These are phyloP conservation scores for Micropoecilia bifurca DNA, from an alignment of 2,797 vertebrate genomes.

Conservation along the genomic window DNA sequence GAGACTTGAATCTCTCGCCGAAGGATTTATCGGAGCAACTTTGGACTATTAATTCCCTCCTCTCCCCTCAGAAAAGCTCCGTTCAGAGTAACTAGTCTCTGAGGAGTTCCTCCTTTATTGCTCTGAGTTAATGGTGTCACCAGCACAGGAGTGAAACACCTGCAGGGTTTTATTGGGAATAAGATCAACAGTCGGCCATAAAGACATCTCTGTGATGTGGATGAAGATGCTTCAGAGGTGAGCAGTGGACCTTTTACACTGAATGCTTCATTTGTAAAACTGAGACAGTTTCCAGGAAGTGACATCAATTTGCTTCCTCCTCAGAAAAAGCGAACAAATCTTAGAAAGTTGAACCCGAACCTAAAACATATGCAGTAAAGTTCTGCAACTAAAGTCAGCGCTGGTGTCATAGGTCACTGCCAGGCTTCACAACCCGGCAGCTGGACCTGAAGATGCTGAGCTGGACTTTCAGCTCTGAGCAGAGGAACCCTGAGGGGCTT, in stretches of 20 bases:
- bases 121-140: conserved; percentile 47
- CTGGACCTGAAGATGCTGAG: conserved; percentile 3
- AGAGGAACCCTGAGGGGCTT: conserved; percentile 14
- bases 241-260: neutral
- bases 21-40: conserved; percentile 61
- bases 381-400: conserved; percentile 22
- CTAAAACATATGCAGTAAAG: neutral
- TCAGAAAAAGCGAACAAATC: neutral
- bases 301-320: neutral
- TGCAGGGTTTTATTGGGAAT: neutral
- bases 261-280: neutral
- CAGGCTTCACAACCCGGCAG: conserved; percentile 22
- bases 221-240: conserved; percentile 1
- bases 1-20: conserved; percentile 29
- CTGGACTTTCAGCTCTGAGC: conserved; percentile 28
- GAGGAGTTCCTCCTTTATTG: conserved; percentile 48
- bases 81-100: conserved; percentile 46
- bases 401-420: conserved; percentile 62
- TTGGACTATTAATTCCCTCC: conserved; percentile 51
- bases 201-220: conserved; percentile 1
- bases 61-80: conserved; percentile 27
- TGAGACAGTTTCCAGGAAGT: neutral
- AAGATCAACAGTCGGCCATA: conserved; percentile 2
- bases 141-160: conserved; percentile 23
- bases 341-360: neutral